Base-by-base conservation (phyloP, 2,888 invertebrate genomes). In the Cheilosia pagana region DNA sequence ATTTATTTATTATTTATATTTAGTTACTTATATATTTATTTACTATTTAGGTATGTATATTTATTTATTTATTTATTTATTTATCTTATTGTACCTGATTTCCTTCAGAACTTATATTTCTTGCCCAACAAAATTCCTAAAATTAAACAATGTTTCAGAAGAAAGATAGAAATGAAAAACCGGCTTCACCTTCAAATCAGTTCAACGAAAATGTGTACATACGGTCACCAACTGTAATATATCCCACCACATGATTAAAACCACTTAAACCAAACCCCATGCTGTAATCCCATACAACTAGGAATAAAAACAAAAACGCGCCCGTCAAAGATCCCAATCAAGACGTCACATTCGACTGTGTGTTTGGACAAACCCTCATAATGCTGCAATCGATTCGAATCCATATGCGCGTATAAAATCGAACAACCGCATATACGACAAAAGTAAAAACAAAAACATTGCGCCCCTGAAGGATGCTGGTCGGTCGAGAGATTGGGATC, bases 301-400 rank as follows among this genome's bases (percentile, higher is more conserved):
- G 10, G 16, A 63, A 60, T 28, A 43, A 48, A 62, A 41, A 48
- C 39, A 41, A 62, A 78, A 62, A 78, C 43, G 23, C 52, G 12
- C 43, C 2, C 23, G 39, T 62, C 43, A 43, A 72, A 72, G 77
- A 77, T 71, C 70, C 72, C 71, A 71, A 79, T 85, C 85, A 71
- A 57, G 55, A 75, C 75, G 28, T 71, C 60, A 67, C 71, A 65
- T 65, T 70, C 70, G 67, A 85, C 79, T 79, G 35, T 52, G 25
- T 75, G 55, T 85, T 79, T 85, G 25, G 85, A 79, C 71, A 81
- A 53, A 75, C 85, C 85, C 85, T 79, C 79, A 85, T 85, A 75
- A 81, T 67, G 57, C 71, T 50, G 79, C 75, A 75, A 67, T 65
- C 71, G 70, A 76, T 79, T 83, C 52, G 63, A 63, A 78, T 78